Percentiles rank a stretch among this genome's conserved stretches.
Conservation (phyloP, 2,113 vertebrate species). For the Apus apus region DNA sequence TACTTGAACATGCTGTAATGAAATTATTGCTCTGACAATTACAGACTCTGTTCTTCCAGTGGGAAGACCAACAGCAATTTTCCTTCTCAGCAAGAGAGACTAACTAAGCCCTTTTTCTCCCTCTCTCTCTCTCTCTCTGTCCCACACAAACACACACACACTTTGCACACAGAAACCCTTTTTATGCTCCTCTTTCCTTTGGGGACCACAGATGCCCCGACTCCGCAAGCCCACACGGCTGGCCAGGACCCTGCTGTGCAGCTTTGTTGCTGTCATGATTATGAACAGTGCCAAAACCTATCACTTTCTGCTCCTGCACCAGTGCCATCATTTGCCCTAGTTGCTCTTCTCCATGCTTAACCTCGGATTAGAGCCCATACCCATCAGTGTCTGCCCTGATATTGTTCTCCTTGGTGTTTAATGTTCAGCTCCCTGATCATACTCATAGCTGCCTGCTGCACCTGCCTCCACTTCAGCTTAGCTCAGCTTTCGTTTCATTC, state of each 20-base stretch:
- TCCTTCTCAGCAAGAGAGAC: background rate
- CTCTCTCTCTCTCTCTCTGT: background rate
- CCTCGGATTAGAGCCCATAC: background rate
- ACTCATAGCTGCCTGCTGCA: background rate
- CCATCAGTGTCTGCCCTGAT: background rate
- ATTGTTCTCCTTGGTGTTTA: background rate
- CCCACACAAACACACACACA: background rate
- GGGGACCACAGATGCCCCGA: background rate
- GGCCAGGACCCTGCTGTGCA: background rate
- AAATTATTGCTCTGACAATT: background rate
- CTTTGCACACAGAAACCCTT: background rate
- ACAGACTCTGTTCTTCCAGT: background rate
- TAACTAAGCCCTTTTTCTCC: background rate
- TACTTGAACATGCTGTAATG: background rate
- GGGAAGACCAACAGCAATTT: background rate
- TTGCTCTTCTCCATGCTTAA: background rate
- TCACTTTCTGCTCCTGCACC: background rate
- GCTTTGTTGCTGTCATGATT: accelerated
- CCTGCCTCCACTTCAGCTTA: background rate
- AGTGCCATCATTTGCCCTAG: background rate
- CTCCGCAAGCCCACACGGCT: accelerated
- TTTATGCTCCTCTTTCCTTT: background rate
- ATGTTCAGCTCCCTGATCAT: background rate
- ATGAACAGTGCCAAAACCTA: background rate
- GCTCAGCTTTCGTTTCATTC: background rate